Conservation (phyloP, 2,113 vertebrate species). For the Lynx canadensis region DNA sequence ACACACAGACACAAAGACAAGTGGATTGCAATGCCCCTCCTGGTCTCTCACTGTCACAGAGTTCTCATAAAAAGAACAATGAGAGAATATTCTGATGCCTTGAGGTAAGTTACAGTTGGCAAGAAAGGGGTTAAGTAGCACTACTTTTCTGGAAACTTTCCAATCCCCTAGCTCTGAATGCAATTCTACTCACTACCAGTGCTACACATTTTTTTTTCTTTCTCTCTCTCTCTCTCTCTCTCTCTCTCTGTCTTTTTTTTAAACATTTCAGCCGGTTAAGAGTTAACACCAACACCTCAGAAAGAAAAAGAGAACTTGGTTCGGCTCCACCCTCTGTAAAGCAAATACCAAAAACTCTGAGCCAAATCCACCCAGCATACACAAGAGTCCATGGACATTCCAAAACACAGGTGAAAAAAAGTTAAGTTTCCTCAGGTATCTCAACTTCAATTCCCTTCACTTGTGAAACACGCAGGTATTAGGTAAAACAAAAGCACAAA, state of each 20-base stretch:
- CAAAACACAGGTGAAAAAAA: constrained; percentile 68
- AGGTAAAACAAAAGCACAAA: constrained; percentile 44
- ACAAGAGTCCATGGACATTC: neutral
- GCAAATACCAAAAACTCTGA: constrained; percentile 63
- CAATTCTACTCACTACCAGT: constrained; percentile 1
- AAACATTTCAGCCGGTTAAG: constrained; percentile 49
- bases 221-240: no score
- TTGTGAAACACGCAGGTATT: neutral
- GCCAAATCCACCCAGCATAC: constrained; percentile 64
- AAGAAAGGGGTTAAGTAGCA: constrained; percentile 42
- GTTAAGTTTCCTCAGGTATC: constrained; percentile 11
- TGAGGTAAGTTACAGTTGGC: neutral
- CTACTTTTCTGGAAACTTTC: constrained; percentile 40
- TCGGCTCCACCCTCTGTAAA: constrained; percentile 64
- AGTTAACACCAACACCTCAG: constrained; percentile 67
- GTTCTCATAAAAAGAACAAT: constrained; percentile 57
- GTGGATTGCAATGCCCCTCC: constrained; percentile 11
- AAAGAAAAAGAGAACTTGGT: constrained; percentile 72
- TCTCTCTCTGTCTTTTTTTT: neutral
- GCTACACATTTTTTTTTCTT: neutral
- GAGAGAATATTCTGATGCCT: constrained; percentile 16
- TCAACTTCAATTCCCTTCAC: constrained; percentile 34
- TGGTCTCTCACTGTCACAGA: constrained; percentile 50
- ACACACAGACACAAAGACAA: constrained; percentile 41
- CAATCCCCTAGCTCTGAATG: neutral